Base-by-base conservation (phyloP, 1,140 invertebrate species). In the Pomacea maculata region DNA sequence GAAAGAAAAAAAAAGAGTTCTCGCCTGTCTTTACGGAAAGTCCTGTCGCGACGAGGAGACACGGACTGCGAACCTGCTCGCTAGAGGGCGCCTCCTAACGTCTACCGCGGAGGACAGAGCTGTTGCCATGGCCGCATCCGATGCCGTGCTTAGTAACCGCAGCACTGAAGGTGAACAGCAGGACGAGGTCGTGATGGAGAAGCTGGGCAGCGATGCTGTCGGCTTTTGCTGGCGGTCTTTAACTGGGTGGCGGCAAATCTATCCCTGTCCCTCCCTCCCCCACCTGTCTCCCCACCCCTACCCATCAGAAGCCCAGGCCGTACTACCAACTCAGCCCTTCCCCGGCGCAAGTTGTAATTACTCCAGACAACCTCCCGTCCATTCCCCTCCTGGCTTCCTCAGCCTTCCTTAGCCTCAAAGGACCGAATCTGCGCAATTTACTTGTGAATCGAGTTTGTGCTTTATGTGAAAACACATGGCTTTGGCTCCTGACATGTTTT, bases 401-500 rank as follows among this genome's bases (percentile, higher is more conserved):
- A 61, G 57, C 57, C 57, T 61, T 61, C 64, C 11, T 63, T 52
- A 72, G 73, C 64, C 73, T 82, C 72, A 70, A 81, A 67, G 68
- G 83, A 78, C 78, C 61, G 73, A 81, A 81, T 84, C 83, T 70
- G 65, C 79, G 80, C 78, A 84, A 84, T 84, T 84, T 84, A 82
- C 80, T 81, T 76, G 80, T 79, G 83, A 84, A 84, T 79, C 78
- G 83, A 79, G 80, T 84, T 82, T 84, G 83, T 84, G 83, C 83
- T 84, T 82, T 84, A 84, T 84, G 78, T 79, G 83, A 84, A 82
- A 84, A 84, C 80, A 84, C 78, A 79, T 74, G 83, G 83, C 80
- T 80, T 84, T 80, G 79, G 63, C 57, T 55, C 71, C 80, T 82
- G 83, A 84, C 83, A 84, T 80, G 79, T 84, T 84, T 84, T 84